Evolutionary conservation across 2,113 vertebrate genomes (phyloP).

Genomic region (Erythrocebus patas): DNA sequence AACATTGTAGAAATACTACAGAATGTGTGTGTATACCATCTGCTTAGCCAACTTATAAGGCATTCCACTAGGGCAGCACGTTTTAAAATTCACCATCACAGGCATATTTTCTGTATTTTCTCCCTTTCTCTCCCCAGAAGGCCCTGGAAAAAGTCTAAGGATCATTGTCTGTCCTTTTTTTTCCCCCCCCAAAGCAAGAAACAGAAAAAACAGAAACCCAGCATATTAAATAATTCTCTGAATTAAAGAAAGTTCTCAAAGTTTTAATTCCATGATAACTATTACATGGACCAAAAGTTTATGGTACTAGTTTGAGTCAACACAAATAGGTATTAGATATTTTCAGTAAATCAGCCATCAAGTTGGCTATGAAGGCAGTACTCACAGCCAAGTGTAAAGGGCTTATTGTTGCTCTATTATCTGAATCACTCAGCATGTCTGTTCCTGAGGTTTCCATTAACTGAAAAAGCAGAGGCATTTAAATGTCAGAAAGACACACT

Average conservation of each 20-base stretch:
- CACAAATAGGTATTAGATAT: background rate
- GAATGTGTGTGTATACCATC: background rate
- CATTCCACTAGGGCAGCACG: background rate
- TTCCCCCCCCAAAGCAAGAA: too few species aligned
- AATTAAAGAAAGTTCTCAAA: background rate
- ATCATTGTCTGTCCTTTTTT: background rate
- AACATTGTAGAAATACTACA: background rate
- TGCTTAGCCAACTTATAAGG: background rate
- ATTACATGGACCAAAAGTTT: background rate
- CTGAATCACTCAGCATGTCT: constrained; percentile 94
- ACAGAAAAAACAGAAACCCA: background rate
- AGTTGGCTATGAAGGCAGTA: constrained; percentile 52
- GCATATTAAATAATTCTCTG: background rate
- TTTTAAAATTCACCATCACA: background rate
- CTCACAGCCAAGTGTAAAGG: constrained; percentile 97
- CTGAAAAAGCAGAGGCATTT: constrained; percentile 79
- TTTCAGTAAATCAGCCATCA: constrained; percentile 7
- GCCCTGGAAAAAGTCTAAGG: background rate
- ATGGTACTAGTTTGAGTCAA: background rate
- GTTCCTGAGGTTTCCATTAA: constrained; percentile 97
- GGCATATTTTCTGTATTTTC: background rate
- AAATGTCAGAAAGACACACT: constrained; percentile 48
- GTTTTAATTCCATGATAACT: constrained; percentile 5
- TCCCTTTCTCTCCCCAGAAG: background rate
- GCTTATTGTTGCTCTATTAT: constrained; percentile 94